Evolutionary conservation across 2,888 invertebrate genomes (phyloP).

Genomic region (Neria commutata): DNA sequence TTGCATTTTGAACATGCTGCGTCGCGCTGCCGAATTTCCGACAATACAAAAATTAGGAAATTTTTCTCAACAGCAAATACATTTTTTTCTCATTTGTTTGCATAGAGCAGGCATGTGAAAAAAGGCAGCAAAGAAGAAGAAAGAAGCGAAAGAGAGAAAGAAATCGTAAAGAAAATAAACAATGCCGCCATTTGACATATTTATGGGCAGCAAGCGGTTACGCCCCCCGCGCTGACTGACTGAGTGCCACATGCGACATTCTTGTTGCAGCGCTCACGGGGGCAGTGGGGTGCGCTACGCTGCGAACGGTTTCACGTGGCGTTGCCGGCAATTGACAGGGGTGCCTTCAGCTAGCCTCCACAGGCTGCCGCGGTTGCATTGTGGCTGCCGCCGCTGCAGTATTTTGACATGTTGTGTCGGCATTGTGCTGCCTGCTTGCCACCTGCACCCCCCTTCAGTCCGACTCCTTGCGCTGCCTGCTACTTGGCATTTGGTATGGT

Average conservation of each 20-base stretch:
- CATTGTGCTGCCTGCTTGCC: no score
- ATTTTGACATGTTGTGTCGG: conserved; percentile 1
- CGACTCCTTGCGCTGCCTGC: no score
- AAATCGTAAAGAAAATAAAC: neutral
- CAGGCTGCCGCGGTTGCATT: neutral
- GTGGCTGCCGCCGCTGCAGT: neutral
- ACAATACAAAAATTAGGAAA: neutral
- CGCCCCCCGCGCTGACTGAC: neutral
- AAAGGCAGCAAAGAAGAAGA: neutral
- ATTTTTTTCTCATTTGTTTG: neutral
- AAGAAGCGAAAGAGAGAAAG: neutral
- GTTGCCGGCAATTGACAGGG: neutral
- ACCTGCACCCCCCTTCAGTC: no score
- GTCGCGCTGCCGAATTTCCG: neutral
- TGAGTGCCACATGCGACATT: neutral
- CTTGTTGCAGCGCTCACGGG: neutral
- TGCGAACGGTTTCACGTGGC: neutral
- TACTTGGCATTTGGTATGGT: no score
- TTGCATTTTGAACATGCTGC: neutral
- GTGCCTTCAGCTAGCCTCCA: neutral
- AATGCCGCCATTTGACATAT: conserved; percentile 3
- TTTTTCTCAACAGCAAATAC: neutral
- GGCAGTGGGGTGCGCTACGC: neutral
- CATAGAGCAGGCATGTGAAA: neutral
- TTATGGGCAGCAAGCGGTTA: neutral